Evolutionary conservation across 2,888 invertebrate species (phyloP).

Genomic region (Apeira syringaria): DNA sequence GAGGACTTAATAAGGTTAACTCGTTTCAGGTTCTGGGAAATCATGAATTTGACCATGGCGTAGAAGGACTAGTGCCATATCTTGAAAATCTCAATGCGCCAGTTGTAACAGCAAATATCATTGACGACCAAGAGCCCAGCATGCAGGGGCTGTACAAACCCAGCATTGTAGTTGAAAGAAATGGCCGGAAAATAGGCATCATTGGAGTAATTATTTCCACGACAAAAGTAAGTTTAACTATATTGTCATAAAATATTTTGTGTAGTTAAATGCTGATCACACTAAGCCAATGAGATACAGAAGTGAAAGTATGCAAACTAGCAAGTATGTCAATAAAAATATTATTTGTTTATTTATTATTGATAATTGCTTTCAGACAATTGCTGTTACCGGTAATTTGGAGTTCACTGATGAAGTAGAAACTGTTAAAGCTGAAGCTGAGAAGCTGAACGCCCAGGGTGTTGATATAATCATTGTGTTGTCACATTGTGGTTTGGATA

Average conservation of each 20-base stretch:
- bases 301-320: no score
- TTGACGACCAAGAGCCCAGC: conserved; percentile 86
- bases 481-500: conserved; percentile 91
- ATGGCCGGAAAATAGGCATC: conserved; percentile 88
- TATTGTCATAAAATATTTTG: no score
- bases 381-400: conserved; percentile 86
- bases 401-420: conserved; percentile 87
- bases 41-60: conserved; percentile 93
- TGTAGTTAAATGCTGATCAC: no score
- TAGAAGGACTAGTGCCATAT: conserved; percentile 89
- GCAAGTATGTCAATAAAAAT: no score
- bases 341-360: no score
- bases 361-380: conserved; percentile 82
- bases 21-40: conserved; percentile 89
- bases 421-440: conserved; percentile 86
- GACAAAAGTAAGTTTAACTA: conserved; percentile 65
- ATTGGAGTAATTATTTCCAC: conserved; percentile 87
- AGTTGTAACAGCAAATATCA: conserved; percentile 90
- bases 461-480: conserved; percentile 91
- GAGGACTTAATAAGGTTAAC: no score
- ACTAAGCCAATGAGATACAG: no score
- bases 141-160: conserved; percentile 86
- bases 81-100: conserved; percentile 85
- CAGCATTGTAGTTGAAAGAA: conserved; percentile 85
- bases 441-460: conserved; percentile 83